These are phyloP conservation scores for Serilophus lunatus DNA, from an alignment of 2,113 vertebrate species.

Conservation along the genomic window DNA sequence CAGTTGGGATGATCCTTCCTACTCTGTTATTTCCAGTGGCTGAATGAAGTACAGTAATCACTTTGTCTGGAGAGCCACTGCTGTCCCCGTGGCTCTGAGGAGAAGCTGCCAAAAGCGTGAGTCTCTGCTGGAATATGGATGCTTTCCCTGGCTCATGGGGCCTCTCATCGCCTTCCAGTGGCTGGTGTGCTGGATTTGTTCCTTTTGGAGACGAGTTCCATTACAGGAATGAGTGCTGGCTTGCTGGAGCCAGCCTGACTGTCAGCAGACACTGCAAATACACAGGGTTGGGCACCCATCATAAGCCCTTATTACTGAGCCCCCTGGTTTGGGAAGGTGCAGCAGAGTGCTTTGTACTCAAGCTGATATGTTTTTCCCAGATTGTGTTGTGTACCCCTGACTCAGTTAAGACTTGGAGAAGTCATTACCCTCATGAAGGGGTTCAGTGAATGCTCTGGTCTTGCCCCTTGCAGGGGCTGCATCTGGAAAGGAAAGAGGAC, in stretches of 20 bases:
- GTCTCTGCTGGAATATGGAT: not conserved
- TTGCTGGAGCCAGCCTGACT: not conserved
- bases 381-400: not conserved
- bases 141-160: not conserved
- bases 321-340: not conserved
- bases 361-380: not conserved
- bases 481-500: not conserved
- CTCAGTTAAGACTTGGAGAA: not conserved
- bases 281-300: not conserved
- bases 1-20: not conserved
- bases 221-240: not conserved
- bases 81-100: not conserved
- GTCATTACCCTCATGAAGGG: accelerated
- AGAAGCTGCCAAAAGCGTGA: not conserved
- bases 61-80: not conserved
- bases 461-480: not conserved
- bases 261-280: not conserved
- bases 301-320: not conserved
- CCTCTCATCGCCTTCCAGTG: not conserved
- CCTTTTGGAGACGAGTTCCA: not conserved
- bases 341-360: not conserved
- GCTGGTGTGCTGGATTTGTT: not conserved
- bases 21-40: not conserved
- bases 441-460: not conserved
- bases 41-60: not conserved